A percentile compares a stretch with the other conserved stretches of the same genome.
phyloP scores from a whole-genome alignment of 1,140 invertebrate species.

The Nasonia giraulti region DNA sequence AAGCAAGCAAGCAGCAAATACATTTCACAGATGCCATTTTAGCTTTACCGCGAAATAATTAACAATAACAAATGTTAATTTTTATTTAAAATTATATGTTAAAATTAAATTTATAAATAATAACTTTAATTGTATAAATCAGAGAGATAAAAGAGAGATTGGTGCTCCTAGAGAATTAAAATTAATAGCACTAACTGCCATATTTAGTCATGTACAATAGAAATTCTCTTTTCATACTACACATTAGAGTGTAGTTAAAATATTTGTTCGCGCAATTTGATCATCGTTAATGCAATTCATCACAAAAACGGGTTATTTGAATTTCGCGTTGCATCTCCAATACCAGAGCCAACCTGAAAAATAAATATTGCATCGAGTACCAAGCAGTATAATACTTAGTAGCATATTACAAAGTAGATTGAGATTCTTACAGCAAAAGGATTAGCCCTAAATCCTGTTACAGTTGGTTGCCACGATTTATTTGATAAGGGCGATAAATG shows the following conservation, averaged over 20 bases:
- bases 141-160: conserved; percentile 67
- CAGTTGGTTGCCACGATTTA: conserved; percentile 72
- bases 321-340: conserved; percentile 70
- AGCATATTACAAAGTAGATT: conserved; percentile 32
- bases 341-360: conserved; percentile 70
- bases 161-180: conserved; percentile 66
- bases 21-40: conserved; percentile 34
- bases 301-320: conserved; percentile 74
- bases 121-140: conserved; percentile 53
- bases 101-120: conserved; percentile 55
- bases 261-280: conserved; percentile 66
- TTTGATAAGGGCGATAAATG: conserved; percentile 68
- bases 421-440: conserved; percentile 68
- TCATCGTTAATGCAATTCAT: conserved; percentile 66
- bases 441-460: conserved; percentile 71
- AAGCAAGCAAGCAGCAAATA: conserved; percentile 46
- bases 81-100: conserved; percentile 62
- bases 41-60: conserved; percentile 42
- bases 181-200: conserved; percentile 71
- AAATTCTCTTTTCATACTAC: conserved; percentile 64
- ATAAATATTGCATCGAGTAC: conserved; percentile 15
- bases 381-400: neutral
- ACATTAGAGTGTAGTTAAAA: conserved; percentile 60
- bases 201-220: conserved; percentile 65
- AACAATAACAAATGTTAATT: conserved; percentile 73